Conservation (phyloP, 2,888 invertebrate genomes). For the Amphipoea lucens region DNA sequence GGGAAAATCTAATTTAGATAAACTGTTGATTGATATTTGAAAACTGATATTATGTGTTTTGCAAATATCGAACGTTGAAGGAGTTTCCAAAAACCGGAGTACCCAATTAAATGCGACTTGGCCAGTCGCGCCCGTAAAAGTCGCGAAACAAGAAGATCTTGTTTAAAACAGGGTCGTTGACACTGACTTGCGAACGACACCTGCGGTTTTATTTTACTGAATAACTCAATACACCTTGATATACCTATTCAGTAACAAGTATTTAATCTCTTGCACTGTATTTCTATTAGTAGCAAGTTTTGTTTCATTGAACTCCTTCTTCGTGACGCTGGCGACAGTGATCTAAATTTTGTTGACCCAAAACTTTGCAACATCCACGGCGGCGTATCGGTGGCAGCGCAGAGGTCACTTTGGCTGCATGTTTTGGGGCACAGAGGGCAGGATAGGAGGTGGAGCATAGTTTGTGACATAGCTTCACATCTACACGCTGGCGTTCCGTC, state of each 20-base stretch:
- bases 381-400: no score
- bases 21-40: slow-evolving; percentile 21
- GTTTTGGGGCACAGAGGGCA: no score
- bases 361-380: no score
- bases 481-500: no score
- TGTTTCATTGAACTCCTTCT: background rate
- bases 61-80: slow-evolving; percentile 6
- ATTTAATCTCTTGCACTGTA: background rate
- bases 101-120: slow-evolving; percentile 37
- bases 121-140: slow-evolving; percentile 24
- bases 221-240: slow-evolving; percentile 15
- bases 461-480: no score
- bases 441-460: no score
- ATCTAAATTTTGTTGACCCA: no score
- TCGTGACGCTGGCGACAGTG: no score
- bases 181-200: slow-evolving; percentile 40
- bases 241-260: slow-evolving; percentile 23
- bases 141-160: slow-evolving; percentile 59
- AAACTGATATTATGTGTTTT: slow-evolving; percentile 14
- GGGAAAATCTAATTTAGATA: slow-evolving; percentile 40
- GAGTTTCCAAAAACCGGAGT: slow-evolving; percentile 27
- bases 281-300: background rate
- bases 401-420: no score
- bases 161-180: slow-evolving; percentile 63
- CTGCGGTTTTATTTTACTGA: slow-evolving; percentile 37